Percentiles rank a stretch among this genome's conserved stretches.
phyloP scores from a whole-genome alignment of 2,888 invertebrate species.

The Dryocosmus kuriphilus region DNA sequence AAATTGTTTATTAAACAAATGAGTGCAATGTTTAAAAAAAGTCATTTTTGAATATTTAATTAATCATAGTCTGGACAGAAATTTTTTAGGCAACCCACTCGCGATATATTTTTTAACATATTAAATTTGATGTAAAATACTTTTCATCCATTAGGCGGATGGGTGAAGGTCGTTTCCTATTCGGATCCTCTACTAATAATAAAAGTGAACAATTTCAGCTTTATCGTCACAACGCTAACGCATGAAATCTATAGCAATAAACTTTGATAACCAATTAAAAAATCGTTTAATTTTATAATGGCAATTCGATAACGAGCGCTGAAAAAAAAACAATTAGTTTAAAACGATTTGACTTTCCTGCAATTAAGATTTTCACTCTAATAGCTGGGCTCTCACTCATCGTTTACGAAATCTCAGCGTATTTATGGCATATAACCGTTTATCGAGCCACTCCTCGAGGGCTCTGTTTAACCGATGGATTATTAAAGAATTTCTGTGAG shows the following conservation, averaged over 20 bases:
- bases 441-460: slow-evolving; percentile 9
- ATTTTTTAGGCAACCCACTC: too few species aligned
- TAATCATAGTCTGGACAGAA: too few species aligned
- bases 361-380: not conserved
- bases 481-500: slow-evolving; percentile 14
- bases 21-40: too few species aligned
- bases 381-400: not conserved
- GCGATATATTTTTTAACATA: too few species aligned
- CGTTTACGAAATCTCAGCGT: not conserved
- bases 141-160: too few species aligned
- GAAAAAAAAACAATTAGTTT: not conserved
- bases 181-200: too few species aligned
- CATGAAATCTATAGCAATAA: not conserved
- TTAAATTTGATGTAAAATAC: too few species aligned
- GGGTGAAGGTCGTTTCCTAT: too few species aligned
- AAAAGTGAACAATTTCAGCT: not conserved
- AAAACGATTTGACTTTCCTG: not conserved
- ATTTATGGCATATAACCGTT: slow-evolving; percentile 24
- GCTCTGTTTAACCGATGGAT: slow-evolving; percentile 9
- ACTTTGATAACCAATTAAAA: not conserved
- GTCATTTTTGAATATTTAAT: too few species aligned
- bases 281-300: not conserved
- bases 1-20: too few species aligned
- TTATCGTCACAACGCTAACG: not conserved
- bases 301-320: not conserved